These are phyloP conservation scores for Tromatobia lineatoria DNA, from an alignment of 2,888 invertebrate species.

Conservation along the genomic window DNA sequence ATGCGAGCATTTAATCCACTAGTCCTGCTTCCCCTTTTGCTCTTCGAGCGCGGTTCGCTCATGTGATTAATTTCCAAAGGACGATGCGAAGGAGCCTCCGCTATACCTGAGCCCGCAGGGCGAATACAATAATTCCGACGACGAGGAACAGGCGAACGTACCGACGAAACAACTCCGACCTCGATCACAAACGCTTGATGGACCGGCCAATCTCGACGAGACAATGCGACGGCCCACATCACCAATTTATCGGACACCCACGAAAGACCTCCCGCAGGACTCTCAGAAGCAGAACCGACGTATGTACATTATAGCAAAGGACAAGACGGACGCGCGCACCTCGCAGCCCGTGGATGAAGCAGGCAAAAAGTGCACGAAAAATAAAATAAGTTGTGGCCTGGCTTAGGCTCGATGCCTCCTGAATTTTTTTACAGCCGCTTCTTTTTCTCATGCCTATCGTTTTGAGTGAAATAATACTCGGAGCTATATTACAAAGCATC, in stretches of 20 bases:
- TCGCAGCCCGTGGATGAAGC: not conserved
- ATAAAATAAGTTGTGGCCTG: slow-evolving; percentile 15
- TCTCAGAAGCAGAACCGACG: slow-evolving; percentile 32
- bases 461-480: not conserved
- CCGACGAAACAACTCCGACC: slow-evolving; percentile 62
- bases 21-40: not conserved
- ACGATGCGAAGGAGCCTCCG: slow-evolving; percentile 37
- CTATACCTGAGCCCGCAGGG: slow-evolving; percentile 23
- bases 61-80: slow-evolving; percentile 60
- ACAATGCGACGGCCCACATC: slow-evolving; percentile 81
- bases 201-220: slow-evolving; percentile 81
- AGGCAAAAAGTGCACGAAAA: not conserved
- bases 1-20: slow-evolving; percentile 12
- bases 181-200: slow-evolving; percentile 78
- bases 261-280: slow-evolving; percentile 75
- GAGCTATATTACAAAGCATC: not conserved
- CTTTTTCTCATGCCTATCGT: not conserved
- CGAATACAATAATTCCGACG: slow-evolving; percentile 12
- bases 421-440: not conserved
- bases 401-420: not conserved
- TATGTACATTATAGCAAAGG: slow-evolving; percentile 15
- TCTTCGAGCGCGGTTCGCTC: slow-evolving; percentile 31
- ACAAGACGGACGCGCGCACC: slow-evolving; percentile 15
- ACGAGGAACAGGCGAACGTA: slow-evolving; percentile 10
- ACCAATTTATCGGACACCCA: slow-evolving; percentile 84